phyloP scores from a whole-genome alignment of 2,113 vertebrate genomes.

The Bucco capensis region DNA sequence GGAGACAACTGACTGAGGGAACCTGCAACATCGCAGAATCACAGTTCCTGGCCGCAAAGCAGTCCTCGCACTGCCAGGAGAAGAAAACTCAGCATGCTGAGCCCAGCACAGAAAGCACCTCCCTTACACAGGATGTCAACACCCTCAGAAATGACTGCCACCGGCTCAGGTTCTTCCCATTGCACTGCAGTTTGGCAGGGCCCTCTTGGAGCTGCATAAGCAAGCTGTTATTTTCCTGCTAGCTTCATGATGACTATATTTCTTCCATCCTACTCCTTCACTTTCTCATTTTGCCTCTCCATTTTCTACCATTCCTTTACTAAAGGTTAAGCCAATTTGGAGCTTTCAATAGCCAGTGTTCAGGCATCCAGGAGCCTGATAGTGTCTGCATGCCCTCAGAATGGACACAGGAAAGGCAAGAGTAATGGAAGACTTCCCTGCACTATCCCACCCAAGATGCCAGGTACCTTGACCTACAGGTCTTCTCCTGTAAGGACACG shows the following conservation, averaged over 20 bases:
- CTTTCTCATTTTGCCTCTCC: background rate
- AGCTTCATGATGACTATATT: background rate
- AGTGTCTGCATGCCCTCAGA: background rate
- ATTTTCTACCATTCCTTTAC: background rate
- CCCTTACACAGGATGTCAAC: background rate
- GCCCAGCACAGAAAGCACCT: background rate
- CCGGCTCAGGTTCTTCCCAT: background rate
- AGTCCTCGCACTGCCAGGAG: background rate
- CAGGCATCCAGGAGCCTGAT: background rate
- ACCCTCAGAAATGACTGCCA: background rate
- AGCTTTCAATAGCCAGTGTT: background rate
- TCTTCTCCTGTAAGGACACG: background rate
- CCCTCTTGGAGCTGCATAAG: background rate
- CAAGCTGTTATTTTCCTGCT: conserved; percentile 16
- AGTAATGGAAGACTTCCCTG: background rate
- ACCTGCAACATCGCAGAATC: background rate
- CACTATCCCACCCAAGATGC: background rate
- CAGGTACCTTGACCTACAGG: background rate
- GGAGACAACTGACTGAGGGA: background rate
- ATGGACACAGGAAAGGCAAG: background rate
- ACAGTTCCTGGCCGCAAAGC: background rate
- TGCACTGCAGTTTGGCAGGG: background rate
- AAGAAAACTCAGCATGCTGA: background rate
- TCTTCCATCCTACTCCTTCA: background rate
- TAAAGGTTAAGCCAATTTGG: background rate